phyloP scores from a whole-genome alignment of 2,888 invertebrate species.

The Dilophus febrilis region DNA sequence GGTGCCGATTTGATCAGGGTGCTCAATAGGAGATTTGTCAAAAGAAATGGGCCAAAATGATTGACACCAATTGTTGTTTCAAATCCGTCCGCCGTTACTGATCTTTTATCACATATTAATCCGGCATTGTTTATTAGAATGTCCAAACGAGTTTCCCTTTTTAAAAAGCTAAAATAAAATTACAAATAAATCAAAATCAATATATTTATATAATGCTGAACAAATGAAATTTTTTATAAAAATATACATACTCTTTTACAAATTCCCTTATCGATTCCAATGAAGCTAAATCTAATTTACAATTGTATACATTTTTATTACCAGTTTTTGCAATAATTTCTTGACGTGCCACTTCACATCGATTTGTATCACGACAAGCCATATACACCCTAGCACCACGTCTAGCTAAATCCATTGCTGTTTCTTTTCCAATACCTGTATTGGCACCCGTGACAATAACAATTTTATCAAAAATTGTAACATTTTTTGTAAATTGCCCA shows the following conservation, averaged over 20 bases:
- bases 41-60: conserved; percentile 42
- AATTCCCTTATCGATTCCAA: conserved; percentile 39
- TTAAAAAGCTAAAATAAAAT: conserved; percentile 16
- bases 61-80: conserved; percentile 41
- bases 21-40: conserved; percentile 39
- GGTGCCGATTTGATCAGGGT: conserved; percentile 40
- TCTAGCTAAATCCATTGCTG: conserved; percentile 50
- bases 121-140: conserved; percentile 41
- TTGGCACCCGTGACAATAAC: conserved; percentile 67
- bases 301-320: conserved; percentile 55
- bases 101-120: conserved; percentile 30
- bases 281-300: conserved; percentile 34
- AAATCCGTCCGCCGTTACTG: conserved; percentile 34
- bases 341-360: conserved; percentile 43
- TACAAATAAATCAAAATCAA: too few relatives aligned
- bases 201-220: not conserved
- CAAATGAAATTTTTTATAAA: too few relatives aligned
- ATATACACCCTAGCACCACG: conserved; percentile 66
- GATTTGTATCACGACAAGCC: conserved; percentile 65
- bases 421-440: conserved; percentile 65
- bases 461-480: conserved; percentile 43
- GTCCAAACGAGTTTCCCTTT: conserved; percentile 33
- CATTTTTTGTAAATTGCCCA: conserved; percentile 26
- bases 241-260: conserved; percentile 32
- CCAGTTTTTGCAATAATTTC: conserved; percentile 54